Conservation (phyloP, 1,140 invertebrate species). For the Drosophila ficusphila region DNA sequence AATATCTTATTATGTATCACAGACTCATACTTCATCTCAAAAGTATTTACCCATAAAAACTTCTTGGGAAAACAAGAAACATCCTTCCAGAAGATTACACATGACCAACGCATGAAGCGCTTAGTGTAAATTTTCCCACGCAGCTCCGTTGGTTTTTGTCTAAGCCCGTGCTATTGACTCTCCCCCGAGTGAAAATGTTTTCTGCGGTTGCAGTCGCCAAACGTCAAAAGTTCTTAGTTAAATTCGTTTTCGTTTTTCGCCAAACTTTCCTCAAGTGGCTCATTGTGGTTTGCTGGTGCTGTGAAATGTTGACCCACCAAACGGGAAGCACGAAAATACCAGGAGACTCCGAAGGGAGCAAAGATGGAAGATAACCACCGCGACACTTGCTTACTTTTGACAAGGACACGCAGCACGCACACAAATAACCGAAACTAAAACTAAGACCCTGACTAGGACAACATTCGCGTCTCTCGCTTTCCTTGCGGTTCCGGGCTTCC, state of each 20-base stretch:
- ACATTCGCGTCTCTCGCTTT: constrained; percentile 27
- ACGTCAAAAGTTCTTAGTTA: constrained; percentile 81
- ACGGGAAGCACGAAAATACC: constrained; percentile 1
- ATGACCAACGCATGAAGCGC: background rate
- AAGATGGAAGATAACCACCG: constrained; percentile 45
- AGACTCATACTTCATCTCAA: background rate
- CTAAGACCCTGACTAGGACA: constrained; percentile 29
- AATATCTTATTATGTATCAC: no score
- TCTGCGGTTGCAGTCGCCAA: constrained; percentile 56
- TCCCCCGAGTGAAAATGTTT: constrained; percentile 30
- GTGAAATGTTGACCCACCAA: constrained; percentile 72
- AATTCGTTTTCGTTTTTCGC: constrained; percentile 58
- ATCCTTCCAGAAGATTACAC: constrained; percentile 22
- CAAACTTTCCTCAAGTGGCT: constrained; percentile 77
- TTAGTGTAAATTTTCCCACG: constrained; percentile 32
- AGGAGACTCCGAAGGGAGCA: background rate
- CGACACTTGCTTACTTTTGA: constrained; percentile 71
- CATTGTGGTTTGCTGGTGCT: constrained; percentile 68
- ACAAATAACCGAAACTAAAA: constrained; percentile 33
- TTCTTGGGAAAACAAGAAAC: background rate
- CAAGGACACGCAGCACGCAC: constrained; percentile 54
- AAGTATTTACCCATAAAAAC: constrained; percentile 3
- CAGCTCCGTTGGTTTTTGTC: constrained; percentile 10
- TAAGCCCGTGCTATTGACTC: constrained; percentile 54
- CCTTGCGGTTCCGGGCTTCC: constrained; percentile 60